These are phyloP conservation scores for Natator depressus DNA, from an alignment of 2,113 vertebrate genomes.

Conservation along the genomic window DNA sequence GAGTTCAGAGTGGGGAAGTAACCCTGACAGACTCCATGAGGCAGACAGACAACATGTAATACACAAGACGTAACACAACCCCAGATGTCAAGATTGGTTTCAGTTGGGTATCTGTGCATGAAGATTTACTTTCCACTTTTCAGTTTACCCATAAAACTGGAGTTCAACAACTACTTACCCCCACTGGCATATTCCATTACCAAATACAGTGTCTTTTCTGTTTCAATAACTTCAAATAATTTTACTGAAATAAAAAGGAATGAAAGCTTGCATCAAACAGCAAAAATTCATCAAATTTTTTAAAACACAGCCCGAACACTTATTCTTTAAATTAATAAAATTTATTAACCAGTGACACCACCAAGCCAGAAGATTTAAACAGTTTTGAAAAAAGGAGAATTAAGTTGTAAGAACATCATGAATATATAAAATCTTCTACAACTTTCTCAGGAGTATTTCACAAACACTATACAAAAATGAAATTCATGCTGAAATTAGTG, in stretches of 20 bases:
- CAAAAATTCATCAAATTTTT: constrained; percentile 28
- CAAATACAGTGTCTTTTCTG: constrained; percentile 96
- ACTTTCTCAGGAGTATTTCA: constrained; percentile 14
- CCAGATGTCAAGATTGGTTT: neutral
- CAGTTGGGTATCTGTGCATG: neutral
- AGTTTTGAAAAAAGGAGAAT: neutral
- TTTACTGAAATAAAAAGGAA: constrained; percentile 87
- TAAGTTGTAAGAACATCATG: constrained; percentile 52
- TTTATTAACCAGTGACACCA: neutral
- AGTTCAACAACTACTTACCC: constrained; percentile 81
- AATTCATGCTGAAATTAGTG: constrained; percentile 62
- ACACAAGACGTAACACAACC: neutral
- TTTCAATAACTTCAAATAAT: constrained; percentile 97
- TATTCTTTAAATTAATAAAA: neutral
- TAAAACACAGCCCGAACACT: constrained; percentile 16
- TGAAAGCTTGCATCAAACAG: constrained; percentile 32
- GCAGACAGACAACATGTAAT: neutral
- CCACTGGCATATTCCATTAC: constrained; percentile 97
- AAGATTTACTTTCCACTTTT: neutral
- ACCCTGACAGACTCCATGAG: neutral
- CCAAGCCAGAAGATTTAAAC: neutral
- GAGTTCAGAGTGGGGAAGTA: no score
- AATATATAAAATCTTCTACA: neutral
- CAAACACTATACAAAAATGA: neutral
- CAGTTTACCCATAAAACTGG: neutral